Evolutionary conservation across 2,888 invertebrate genomes (phyloP).

Genomic region (Noctua janthina): DNA sequence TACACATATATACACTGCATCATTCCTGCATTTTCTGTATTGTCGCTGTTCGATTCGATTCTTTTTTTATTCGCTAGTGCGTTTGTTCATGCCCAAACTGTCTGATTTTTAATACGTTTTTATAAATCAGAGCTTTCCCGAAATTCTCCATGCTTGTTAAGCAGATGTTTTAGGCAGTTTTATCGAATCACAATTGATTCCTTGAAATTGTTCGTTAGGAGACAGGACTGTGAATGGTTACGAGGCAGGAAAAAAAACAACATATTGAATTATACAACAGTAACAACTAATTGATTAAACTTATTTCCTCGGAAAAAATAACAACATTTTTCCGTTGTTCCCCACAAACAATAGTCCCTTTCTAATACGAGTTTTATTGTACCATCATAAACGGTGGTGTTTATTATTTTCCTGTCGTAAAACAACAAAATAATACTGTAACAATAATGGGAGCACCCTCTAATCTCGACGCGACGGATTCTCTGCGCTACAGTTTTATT

Average conservation of each 20-base stretch:
- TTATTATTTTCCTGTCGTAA: slow-evolving; percentile 89
- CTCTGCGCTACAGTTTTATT: slow-evolving; percentile 80
- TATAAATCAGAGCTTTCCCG: background rate
- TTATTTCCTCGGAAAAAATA: background rate
- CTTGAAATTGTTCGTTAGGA: background rate
- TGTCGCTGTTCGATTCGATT: slow-evolving; percentile 4
- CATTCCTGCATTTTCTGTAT: slow-evolving; percentile 29
- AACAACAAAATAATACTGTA: slow-evolving; percentile 88
- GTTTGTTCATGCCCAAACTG: background rate
- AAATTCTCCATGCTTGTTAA: background rate
- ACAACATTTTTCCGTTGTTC: slow-evolving; percentile 47
- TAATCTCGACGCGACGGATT: slow-evolving; percentile 77
- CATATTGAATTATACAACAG: background rate
- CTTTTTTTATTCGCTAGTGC: too few relatives aligned
- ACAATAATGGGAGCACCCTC: slow-evolving; percentile 84
- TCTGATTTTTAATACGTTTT: slow-evolving; percentile 26
- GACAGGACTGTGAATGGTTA: background rate
- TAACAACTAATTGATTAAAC: slow-evolving; percentile 43
- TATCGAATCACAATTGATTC: background rate
- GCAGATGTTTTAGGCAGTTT: background rate
- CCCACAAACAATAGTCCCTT: slow-evolving; percentile 70
- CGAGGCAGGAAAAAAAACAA: background rate
- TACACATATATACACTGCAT: slow-evolving; percentile 1
- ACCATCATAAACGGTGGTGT: slow-evolving; percentile 82
- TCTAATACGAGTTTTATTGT: slow-evolving; percentile 84